These are phyloP conservation scores for Aplocera efformata DNA, from an alignment of 2,888 invertebrate species.

Conservation along the genomic window DNA sequence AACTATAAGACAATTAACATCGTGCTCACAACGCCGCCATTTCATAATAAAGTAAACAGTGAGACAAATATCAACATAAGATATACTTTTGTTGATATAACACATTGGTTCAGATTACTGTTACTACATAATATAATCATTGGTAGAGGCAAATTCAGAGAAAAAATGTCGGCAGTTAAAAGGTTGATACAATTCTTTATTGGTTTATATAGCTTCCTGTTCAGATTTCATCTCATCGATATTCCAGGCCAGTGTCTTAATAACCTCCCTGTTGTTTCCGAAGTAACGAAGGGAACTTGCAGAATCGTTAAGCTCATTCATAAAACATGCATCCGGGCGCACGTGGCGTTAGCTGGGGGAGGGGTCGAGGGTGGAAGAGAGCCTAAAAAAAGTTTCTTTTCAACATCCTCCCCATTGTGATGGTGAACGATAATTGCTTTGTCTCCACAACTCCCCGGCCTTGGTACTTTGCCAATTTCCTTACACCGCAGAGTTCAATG, in stretches of 20 bases:
- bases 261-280: slow-evolving; percentile 41
- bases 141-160: no score
- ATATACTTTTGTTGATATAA: no score
- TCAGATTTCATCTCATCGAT: slow-evolving; percentile 35
- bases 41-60: no score
- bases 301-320: slow-evolving; percentile 58
- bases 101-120: no score
- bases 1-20: no score
- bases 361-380: slow-evolving; percentile 45
- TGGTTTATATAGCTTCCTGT: slow-evolving; percentile 3
- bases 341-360: slow-evolving; percentile 40
- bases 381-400: slow-evolving; percentile 35
- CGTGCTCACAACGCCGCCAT: no score
- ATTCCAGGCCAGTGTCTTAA: slow-evolving; percentile 39
- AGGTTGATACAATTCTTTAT: no score
- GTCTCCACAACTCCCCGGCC: slow-evolving; percentile 33
- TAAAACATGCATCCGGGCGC: slow-evolving; percentile 61
- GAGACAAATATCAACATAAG: no score
- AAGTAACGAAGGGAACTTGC: slow-evolving; percentile 51
- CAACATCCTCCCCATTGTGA: slow-evolving; percentile 21
- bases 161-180: no score
- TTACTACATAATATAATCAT: no score
- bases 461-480: slow-evolving; percentile 68
- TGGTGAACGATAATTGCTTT: slow-evolving; percentile 25
- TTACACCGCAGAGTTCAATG: slow-evolving; percentile 65